Percentiles rank a stretch among this genome's conserved stretches.
Conservation (phyloP, 1,140 invertebrate genomes). For the Eupeodes corollae region DNA sequence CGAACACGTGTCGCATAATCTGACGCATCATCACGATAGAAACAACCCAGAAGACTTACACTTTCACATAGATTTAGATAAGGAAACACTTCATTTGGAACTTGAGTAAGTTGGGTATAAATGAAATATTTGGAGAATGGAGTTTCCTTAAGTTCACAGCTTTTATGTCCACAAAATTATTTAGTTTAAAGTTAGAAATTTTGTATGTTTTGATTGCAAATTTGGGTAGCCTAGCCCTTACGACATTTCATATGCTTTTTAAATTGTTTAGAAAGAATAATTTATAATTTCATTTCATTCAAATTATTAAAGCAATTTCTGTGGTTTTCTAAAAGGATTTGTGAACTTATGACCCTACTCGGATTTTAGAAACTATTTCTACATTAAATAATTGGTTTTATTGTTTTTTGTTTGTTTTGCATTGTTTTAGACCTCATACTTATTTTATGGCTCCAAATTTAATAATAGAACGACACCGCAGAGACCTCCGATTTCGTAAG, state of each 20-base stretch:
- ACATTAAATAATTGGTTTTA: not conserved
- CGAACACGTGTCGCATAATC: slow-evolving; percentile 42
- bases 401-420: not conserved
- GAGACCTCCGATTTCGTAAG: slow-evolving; percentile 41
- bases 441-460: slow-evolving; percentile 57
- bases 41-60: slow-evolving; percentile 35
- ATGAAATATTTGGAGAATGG: not conserved
- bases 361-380: not conserved
- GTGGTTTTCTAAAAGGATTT: too few species aligned
- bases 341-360: not conserved
- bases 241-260: too few species aligned
- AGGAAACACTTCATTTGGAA: slow-evolving; percentile 44
- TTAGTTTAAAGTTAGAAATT: too few species aligned
- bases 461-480: slow-evolving; percentile 56
- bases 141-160: too few species aligned
- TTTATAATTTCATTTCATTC: too few species aligned
- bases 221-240: too few species aligned
- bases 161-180: too few species aligned
- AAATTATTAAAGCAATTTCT: too few species aligned
- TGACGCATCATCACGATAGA: slow-evolving; percentile 40
- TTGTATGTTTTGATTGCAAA: too few species aligned
- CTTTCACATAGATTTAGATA: slow-evolving; percentile 44
- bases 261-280: too few species aligned
- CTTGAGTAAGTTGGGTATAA: slow-evolving; percentile 17
- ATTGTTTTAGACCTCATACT: slow-evolving; percentile 44